Conservation (phyloP, 2,888 invertebrate species). For the Drosophila putrida region DNA sequence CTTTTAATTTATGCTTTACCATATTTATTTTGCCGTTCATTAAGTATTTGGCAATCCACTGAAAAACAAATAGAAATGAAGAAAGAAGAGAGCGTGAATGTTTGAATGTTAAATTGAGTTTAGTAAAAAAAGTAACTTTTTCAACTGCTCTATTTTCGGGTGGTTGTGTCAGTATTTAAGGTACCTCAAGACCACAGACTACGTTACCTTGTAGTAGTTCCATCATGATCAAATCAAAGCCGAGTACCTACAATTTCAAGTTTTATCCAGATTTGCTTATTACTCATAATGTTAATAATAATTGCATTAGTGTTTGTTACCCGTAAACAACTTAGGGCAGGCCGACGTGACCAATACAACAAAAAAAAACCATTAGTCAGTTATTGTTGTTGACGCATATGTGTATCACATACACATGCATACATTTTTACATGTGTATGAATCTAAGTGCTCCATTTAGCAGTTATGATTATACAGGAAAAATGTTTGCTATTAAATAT, state of each 20-base stretch:
- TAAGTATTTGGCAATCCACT: conserved; percentile 12
- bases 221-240: conserved; percentile 1
- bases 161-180: too few relatives aligned
- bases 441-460: conserved; percentile 22
- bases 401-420: background rate
- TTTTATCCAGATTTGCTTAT: conserved; percentile 68
- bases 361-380: conserved; percentile 18
- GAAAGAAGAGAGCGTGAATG: conserved; percentile 17
- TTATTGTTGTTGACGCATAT: conserved; percentile 29
- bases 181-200: too few relatives aligned
- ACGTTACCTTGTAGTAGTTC: too few relatives aligned
- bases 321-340: conserved; percentile 42
- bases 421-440: background rate
- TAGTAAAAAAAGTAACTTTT: too few relatives aligned
- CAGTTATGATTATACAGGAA: conserved; percentile 18
- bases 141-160: too few relatives aligned
- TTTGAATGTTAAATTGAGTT: background rate
- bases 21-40: conserved; percentile 36
- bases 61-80: conserved; percentile 25
- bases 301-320: conserved; percentile 32
- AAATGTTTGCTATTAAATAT: conserved; percentile 31
- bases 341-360: conserved; percentile 36
- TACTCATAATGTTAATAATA: conserved; percentile 69
- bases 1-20: conserved; percentile 50
- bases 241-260: conserved; percentile 39